Conservation (phyloP, 2,888 invertebrate genomes). For the Actias luna region DNA sequence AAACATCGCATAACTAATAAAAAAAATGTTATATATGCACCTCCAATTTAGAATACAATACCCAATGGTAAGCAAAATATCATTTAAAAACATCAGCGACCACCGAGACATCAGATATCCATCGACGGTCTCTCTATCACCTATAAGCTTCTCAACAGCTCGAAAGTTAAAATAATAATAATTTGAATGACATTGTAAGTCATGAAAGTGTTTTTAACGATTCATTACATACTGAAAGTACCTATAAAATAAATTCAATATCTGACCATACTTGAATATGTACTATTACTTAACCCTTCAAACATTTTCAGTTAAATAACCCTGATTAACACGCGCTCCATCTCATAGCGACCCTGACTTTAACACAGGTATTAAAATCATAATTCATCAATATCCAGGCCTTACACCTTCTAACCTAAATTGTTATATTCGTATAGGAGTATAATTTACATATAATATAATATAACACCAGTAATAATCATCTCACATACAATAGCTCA, state of each 20-base stretch:
- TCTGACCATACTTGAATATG: not conserved
- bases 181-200: no score
- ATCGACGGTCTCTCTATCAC: no score
- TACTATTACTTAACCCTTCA: no score
- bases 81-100: no score
- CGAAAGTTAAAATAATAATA: no score
- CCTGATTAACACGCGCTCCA: not conserved
- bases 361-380: not conserved
- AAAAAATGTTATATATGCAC: not conserved
- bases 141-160: no score
- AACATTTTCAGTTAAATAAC: not conserved
- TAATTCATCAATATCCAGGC: not conserved
- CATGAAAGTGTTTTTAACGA: no score
- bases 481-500: not conserved
- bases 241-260: not conserved
- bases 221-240: not conserved
- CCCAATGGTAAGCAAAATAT: no score
- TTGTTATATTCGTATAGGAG: not conserved
- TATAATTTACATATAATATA: slow-evolving; percentile 1
- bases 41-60: no score
- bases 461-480: not conserved
- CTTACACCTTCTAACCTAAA: not conserved
- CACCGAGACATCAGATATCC: no score
- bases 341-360: not conserved
- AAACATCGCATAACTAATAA: not conserved